phyloP scores from a whole-genome alignment of 2,888 invertebrate genomes.

The Eupelmus urozonus region DNA sequence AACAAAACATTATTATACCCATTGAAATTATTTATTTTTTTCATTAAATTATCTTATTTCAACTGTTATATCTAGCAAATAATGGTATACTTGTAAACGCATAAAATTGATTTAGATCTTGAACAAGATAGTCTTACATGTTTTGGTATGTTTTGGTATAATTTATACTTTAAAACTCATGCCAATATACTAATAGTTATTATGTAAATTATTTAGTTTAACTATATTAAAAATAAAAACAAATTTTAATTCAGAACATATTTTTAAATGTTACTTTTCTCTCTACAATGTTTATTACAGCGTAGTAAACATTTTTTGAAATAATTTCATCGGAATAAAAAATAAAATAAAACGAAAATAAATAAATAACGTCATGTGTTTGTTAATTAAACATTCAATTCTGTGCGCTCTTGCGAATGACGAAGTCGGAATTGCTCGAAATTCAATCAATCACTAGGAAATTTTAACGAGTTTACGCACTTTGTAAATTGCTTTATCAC shows the following conservation, averaged over 20 bases:
- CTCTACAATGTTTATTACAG: not conserved
- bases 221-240: not conserved
- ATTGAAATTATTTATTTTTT: no score
- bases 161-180: no score
- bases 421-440: conserved; percentile 24
- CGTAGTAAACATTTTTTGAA: not conserved
- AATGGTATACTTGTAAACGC: no score
- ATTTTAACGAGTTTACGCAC: conserved; percentile 22
- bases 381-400: conserved; percentile 36
- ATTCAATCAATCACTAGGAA: conserved; percentile 35
- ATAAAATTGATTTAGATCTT: no score
- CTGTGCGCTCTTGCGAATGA: conserved; percentile 11
- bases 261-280: not conserved
- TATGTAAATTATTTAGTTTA: no score
- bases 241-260: not conserved
- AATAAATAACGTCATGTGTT: conserved; percentile 15
- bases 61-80: no score
- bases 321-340: not conserved
- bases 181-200: no score
- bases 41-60: no score
- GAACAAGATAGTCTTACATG: no score
- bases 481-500: conserved; percentile 20
- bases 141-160: no score
- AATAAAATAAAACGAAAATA: not conserved
- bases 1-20: no score